Evolutionary conservation across 1,140 invertebrate species (phyloP).

Genomic region (Drosophila nannoptera): DNA sequence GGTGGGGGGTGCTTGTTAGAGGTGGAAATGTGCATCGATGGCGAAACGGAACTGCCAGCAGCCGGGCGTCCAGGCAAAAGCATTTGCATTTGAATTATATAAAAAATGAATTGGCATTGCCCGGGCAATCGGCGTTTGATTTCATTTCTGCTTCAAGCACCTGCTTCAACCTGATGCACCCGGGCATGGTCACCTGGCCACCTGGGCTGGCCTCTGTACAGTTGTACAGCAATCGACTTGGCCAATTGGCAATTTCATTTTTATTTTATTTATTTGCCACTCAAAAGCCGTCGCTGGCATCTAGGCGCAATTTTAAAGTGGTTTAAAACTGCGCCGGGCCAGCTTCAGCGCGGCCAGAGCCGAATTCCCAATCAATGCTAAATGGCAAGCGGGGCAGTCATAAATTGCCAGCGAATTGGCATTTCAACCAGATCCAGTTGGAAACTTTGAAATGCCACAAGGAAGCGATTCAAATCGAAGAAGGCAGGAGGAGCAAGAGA

Average conservation of each 20-base stretch:
- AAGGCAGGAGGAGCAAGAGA: too few relatives aligned
- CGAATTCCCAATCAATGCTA: slow-evolving; percentile 37
- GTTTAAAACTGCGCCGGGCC: slow-evolving; percentile 16
- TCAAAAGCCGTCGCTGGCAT: background rate
- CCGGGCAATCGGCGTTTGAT: slow-evolving; percentile 52
- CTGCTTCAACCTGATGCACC: slow-evolving; percentile 23
- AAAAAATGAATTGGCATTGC: slow-evolving; percentile 67
- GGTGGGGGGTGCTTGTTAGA: background rate
- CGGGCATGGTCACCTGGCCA: background rate
- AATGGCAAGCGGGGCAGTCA: background rate
- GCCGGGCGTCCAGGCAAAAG: slow-evolving; percentile 27
- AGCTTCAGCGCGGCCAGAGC: background rate
- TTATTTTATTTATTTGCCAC: slow-evolving; percentile 39
- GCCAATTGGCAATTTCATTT: slow-evolving; percentile 16
- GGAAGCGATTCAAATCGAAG: background rate
- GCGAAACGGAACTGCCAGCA: slow-evolving; percentile 23
- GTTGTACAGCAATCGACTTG: slow-evolving; percentile 40
- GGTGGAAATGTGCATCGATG: slow-evolving; percentile 46
- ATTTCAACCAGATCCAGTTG: slow-evolving; percentile 4
- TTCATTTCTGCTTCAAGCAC: slow-evolving; percentile 28
- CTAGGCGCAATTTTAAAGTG: slow-evolving; percentile 38
- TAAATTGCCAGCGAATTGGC: slow-evolving; percentile 5
- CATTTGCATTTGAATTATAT: slow-evolving; percentile 69
- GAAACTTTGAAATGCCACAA: slow-evolving; percentile 37
- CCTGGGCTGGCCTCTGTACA: too few relatives aligned